Evolutionary conservation across 1,140 invertebrate genomes (phyloP), one percentile per base, ranked within the genome.

Genomic region (Berghia stephanieae): DNA sequence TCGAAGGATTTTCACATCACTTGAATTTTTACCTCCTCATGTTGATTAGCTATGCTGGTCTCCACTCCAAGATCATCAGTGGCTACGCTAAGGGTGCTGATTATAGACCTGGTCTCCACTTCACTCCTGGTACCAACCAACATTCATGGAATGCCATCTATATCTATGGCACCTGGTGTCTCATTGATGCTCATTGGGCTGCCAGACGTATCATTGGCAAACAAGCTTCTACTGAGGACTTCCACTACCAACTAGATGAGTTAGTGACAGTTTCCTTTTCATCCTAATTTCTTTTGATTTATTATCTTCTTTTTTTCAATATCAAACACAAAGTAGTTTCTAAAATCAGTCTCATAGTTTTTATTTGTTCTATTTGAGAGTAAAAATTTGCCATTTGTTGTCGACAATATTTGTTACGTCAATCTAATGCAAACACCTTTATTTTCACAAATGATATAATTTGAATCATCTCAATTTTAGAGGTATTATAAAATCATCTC

Each of bases 61-160:
- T 90, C 3, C 89, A 89, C 79, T 88, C 87, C 60, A 86, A 87
- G 78, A 87, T 89, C 57, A 85, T 90, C 71, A 88, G 84, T 82
- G 89, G 89, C 13, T 90, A 87, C 78, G 89, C 89, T 13, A 90
- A 90, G 78, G 89, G 89, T 10, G 88, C 88, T 34, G 88, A 90
- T 79, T 90, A 90, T 78, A 81, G 81, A 38, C 89, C 89, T 36
- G 89, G 89, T 27, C 88, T 88, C 85, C 88, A 86, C 72, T 90
- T 90, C 72, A 80, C 79, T 4, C 87, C 85, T 0, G 85, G 86
- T 2, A 81, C 84, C 42, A 88, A 88, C 76, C 86, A 88, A 76
- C 89, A 90, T 79, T 88, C 88, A 0, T 90, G 89, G 89, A 90
- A 89, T 70, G 87, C 88, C 46, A 88, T 90, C 24, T 84, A 89